Conservation (phyloP, 2,888 invertebrate genomes). For the Amorpha juglandis region DNA sequence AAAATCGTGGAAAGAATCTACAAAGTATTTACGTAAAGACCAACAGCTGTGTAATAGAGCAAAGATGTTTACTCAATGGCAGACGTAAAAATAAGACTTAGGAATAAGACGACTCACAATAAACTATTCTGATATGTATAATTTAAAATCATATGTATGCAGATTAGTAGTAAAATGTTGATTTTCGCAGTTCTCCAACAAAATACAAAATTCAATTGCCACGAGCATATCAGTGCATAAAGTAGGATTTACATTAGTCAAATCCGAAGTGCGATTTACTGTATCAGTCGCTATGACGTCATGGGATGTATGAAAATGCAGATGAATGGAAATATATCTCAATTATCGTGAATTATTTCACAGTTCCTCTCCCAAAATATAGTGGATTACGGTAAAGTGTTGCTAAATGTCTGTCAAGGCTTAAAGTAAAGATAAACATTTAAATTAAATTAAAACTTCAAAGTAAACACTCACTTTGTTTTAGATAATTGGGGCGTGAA, state of each 20-base stretch:
- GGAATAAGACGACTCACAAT: constrained; percentile 11
- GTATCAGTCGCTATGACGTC: neutral
- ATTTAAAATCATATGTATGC: constrained; percentile 9
- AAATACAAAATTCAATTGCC: neutral
- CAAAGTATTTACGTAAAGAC: neutral
- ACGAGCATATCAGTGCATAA: neutral
- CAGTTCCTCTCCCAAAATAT: neutral
- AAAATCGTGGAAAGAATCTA: neutral
- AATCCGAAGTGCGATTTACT: neutral
- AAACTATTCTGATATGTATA: constrained; percentile 3
- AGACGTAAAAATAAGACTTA: constrained; percentile 7
- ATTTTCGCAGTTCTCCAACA: neutral
- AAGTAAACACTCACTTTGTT: constrained; percentile 2
- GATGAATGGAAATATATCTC: neutral
- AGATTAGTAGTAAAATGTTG: neutral
- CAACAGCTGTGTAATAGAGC: constrained; percentile 15
- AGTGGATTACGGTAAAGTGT: neutral
- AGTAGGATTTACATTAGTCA: neutral
- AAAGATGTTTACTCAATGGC: constrained; percentile 11
- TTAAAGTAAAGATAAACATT: neutral
- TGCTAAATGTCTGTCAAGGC: neutral
- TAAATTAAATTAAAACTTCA: neutral
- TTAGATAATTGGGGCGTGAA: constrained; percentile 5
- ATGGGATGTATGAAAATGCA: neutral
- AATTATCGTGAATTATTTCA: neutral